Evolutionary conservation across 2,888 invertebrate genomes (phyloP).

Genomic region (Teleogryllus oceanicus): DNA sequence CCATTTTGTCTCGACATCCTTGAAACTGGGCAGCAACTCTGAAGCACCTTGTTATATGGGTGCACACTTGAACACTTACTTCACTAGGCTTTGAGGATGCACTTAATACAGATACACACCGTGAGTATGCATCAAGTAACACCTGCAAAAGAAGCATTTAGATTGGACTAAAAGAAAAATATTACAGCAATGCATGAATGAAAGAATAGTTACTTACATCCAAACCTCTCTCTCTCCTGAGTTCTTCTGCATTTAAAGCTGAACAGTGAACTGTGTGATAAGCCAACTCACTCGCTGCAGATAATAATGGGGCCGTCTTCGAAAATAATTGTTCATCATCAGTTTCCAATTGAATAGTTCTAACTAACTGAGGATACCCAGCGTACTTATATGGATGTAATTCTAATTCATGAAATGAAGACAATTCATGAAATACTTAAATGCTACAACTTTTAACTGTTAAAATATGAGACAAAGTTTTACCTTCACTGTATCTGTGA

Average conservation of each 20-base stretch:
- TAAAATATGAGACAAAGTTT: conserved; percentile 21
- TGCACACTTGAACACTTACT: conserved; percentile 85
- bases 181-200: not conserved
- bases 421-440: conserved; percentile 36
- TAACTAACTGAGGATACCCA: conserved; percentile 94
- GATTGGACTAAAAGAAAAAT: too few relatives aligned
- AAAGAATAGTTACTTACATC: conserved; percentile 54
- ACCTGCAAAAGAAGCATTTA: conserved; percentile 49
- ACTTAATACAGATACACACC: conserved; percentile 89
- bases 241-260: conserved; percentile 94
- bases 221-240: conserved; percentile 88
- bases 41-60: conserved; percentile 85
- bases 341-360: conserved; percentile 91
- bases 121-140: conserved; percentile 83
- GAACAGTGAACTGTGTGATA: conserved; percentile 96
- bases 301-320: conserved; percentile 74
- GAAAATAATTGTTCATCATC: conserved; percentile 90
- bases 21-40: conserved; percentile 94
- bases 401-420: conserved; percentile 53
- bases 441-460: not conserved
- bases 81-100: conserved; percentile 73
- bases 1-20: conserved; percentile 81
- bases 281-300: conserved; percentile 90
- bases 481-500: conserved; percentile 74
- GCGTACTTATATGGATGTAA: conserved; percentile 97